Evolutionary conservation across 2,113 vertebrate genomes (phyloP).

Genomic region (Colaptes auratus): DNA sequence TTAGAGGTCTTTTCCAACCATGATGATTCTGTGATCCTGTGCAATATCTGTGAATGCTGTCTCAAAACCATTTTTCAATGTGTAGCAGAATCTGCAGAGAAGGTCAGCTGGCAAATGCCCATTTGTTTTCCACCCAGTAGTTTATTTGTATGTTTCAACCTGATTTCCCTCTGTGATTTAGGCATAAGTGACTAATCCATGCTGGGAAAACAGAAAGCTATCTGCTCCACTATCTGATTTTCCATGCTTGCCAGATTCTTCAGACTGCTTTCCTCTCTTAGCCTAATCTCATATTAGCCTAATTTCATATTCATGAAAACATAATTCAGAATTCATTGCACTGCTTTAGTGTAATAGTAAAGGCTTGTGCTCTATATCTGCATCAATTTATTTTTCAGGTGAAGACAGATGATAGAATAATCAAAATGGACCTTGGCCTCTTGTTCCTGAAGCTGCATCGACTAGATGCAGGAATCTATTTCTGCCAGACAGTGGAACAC

Average conservation of each 20-base stretch:
- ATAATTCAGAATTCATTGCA: background rate
- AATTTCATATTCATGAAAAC: background rate
- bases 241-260: background rate
- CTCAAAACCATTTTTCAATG: background rate
- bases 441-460: slow-evolving; percentile 85
- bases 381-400: slow-evolving; percentile 73
- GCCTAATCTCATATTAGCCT: background rate
- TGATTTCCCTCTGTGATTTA: background rate
- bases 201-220: background rate
- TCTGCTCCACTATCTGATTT: background rate
- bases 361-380: background rate
- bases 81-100: background rate
- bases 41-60: background rate
- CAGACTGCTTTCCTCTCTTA: background rate
- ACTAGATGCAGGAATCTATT: slow-evolving; percentile 88
- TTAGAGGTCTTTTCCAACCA: too few species aligned
- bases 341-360: background rate
- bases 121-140: background rate
- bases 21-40: too few species aligned
- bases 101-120: background rate
- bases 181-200: background rate
- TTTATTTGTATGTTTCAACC: background rate
- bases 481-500: slow-evolving; percentile 94
- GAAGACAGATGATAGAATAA: slow-evolving; percentile 85
- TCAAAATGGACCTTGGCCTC: slow-evolving; percentile 89